Base-by-base conservation (phyloP, 1,140 invertebrate species). In the Danaus plexippus region DNA sequence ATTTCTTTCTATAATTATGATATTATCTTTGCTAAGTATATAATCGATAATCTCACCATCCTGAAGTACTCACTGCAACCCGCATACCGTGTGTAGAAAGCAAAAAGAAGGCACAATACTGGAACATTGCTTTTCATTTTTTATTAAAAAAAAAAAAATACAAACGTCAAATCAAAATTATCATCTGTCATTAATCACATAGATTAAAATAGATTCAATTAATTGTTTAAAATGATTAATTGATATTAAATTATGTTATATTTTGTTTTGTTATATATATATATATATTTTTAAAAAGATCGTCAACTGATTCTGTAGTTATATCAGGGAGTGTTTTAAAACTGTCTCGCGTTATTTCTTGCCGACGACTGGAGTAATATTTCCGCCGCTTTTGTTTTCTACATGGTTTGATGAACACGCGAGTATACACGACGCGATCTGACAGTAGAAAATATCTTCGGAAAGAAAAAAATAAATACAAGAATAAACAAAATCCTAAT, bases 331-430 rank as follows among this genome's bases (percentile, higher is more conserved):
- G 6, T 22, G 52, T 52, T 67, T 66, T 66, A 71, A 79, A 73
- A 77, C 76, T 74, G 70, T 74, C 66, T 72, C 62, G 66, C 60
- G 61, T 63, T 48, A 63, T 80, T 78, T 77, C 80, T 79, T 80
- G 77, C 78, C 69, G 68, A 64, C 71, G 75, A 82, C 80, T 85
- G 80, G 63, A 71, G 71, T 66, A 67, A 73, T 73, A 64, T 77
- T 77, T 76, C 74, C 77, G 69, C 67, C 68, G 77, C 73, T 76
- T 80, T 85, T 85, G 80, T 85, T 82, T 82, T 77, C 52, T 76
- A 55, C 74, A 85, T 72, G 80, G 65, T 81, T 80, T 75, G 77
- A 54, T 83, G 77, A 73, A 52, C 78, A 81, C 70, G 67, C 48
- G 49, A 66, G 12, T 58, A 42, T 63, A 69, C 64, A 67, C 40